Evolutionary conservation across 2,888 invertebrate species (phyloP).

Genomic region (Drosophila dives): DNA sequence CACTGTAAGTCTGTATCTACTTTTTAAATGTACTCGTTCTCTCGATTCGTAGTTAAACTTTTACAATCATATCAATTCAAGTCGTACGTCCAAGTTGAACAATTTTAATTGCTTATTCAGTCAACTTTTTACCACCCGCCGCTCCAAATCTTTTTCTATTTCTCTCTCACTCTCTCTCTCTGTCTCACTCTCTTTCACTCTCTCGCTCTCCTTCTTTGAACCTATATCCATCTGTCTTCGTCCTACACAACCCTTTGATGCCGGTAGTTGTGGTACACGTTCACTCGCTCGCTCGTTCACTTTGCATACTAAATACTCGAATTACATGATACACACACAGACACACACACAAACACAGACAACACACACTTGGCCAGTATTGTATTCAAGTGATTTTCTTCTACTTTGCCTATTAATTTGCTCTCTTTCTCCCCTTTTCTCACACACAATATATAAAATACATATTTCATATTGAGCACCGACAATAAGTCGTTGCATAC

Average conservation of each 20-base stretch:
- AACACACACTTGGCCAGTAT: not conserved
- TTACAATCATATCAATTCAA: constrained; percentile 36
- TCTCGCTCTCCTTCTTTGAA: constrained; percentile 15
- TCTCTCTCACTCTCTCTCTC: constrained; percentile 19
- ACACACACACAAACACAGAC: constrained; percentile 7
- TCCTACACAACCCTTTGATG: constrained; percentile 39
- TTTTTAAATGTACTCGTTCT: constrained; percentile 48
- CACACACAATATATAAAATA: constrained; percentile 8
- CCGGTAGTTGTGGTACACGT: constrained; percentile 67
- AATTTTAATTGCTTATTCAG: constrained; percentile 42
- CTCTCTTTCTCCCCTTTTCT: constrained; percentile 14
- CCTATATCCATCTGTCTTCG: constrained; percentile 26
- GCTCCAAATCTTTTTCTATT: constrained; percentile 4
- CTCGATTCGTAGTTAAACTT: constrained; percentile 69
- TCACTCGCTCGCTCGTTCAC: constrained; percentile 61
- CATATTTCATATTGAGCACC: constrained; percentile 27
- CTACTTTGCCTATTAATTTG: constrained; percentile 18
- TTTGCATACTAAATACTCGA: constrained; percentile 50
- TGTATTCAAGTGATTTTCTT: constrained; percentile 45
- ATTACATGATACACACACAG: constrained; percentile 1
- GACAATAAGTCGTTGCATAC: constrained; percentile 36
- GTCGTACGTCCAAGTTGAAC: constrained; percentile 40
- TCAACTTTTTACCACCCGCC: constrained; percentile 8
- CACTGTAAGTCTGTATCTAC: constrained; percentile 20
- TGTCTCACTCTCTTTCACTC: constrained; percentile 19